phyloP scores from a whole-genome alignment of 1,140 invertebrate genomes.

The Sesamia nonagrioides region DNA sequence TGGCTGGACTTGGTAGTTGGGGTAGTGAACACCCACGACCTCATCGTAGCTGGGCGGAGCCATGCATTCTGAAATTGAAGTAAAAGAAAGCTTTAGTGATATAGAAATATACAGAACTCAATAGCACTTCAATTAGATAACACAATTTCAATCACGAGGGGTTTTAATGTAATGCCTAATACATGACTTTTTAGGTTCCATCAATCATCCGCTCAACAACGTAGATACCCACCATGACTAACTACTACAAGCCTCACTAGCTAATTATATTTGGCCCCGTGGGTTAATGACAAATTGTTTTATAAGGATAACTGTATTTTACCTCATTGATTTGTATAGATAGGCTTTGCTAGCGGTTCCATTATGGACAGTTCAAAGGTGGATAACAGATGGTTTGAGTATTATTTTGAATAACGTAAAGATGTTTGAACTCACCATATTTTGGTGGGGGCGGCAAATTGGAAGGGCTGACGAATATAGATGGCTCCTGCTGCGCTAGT shows the following conservation, averaged over 20 bases:
- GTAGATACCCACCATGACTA: no score
- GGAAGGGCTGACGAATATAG: slow-evolving; percentile 81
- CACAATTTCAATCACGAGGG: no score
- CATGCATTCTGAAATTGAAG: slow-evolving; percentile 77
- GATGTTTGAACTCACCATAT: slow-evolving; percentile 71
- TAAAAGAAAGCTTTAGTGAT: slow-evolving; percentile 11
- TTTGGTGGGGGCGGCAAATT: slow-evolving; percentile 81
- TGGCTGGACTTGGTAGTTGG: slow-evolving; percentile 68
- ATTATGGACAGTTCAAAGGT: no score
- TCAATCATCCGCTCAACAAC: no score
- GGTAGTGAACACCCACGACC: slow-evolving; percentile 79
- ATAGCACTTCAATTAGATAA: not conserved
- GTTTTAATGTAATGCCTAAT: not conserved
- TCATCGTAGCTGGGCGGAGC: slow-evolving; percentile 83
- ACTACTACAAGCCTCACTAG: no score
- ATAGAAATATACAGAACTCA: not conserved
- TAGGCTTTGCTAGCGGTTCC: no score
- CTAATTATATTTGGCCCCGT: no score
- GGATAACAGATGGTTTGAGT: no score
- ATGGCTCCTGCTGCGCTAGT: slow-evolving; percentile 65
- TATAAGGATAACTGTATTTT: not conserved
- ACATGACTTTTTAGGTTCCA: no score
- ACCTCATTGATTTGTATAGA: no score
- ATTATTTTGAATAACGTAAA: not conserved
- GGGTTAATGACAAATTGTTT: not conserved